Conservation (phyloP, 53 echinoderm and acorn worm genomes). For the Paracentrotus lividus region DNA sequence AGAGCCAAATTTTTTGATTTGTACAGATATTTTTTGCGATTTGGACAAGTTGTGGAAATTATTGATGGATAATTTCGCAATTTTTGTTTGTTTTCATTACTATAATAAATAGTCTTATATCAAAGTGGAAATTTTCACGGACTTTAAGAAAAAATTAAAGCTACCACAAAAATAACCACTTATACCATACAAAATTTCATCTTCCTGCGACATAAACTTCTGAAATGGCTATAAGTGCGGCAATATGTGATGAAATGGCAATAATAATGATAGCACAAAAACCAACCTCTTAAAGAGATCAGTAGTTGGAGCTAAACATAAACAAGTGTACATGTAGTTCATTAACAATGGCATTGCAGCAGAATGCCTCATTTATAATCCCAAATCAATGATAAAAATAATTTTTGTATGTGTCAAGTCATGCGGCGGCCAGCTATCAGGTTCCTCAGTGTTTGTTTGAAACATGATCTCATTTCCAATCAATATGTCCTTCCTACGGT, state of each 20-base stretch:
- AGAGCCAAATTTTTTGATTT: too few species aligned
- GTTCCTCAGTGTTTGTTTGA: constrained; percentile 9
- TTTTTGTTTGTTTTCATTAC: too few species aligned
- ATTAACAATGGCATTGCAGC: not conserved
- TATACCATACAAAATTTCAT: too few species aligned
- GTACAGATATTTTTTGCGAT: too few species aligned
- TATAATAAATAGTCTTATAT: too few species aligned
- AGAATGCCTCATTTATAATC: not conserved
- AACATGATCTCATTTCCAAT: not conserved
- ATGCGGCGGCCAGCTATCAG: not conserved
- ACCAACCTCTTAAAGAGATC: not conserved
- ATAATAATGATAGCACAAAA: not conserved
- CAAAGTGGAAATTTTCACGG: too few species aligned
- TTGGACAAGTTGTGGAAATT: too few species aligned
- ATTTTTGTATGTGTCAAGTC: not conserved
- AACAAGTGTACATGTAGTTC: not conserved
- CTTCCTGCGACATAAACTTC: too few species aligned
- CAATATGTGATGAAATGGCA: not conserved
- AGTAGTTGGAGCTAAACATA: not conserved
- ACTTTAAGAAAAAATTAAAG: too few species aligned
- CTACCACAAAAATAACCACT: too few species aligned
- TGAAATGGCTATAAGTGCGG: too few species aligned
- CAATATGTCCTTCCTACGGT: not conserved
- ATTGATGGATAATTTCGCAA: too few species aligned
- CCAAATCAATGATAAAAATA: not conserved